Evolutionary conservation across 64 coral and sea anemone genomes (phyloP), one percentile per base, ranked within the genome.

Genomic region (Actinia equina): DNA sequence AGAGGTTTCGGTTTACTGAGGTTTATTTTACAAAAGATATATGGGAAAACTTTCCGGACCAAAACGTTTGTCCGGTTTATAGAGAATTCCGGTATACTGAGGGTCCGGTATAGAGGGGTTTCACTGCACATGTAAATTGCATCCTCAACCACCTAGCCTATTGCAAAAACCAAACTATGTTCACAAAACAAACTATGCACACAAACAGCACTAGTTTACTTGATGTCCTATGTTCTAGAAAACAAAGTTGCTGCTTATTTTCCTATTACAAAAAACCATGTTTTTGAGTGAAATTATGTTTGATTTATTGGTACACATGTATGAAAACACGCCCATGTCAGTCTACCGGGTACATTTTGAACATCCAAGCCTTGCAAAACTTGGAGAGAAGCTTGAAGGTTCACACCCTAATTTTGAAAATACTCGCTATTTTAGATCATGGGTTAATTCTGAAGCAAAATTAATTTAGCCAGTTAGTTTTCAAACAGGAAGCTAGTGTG

Each of bases 181-280:
- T 89, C 54, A 37, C 30, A 37, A 37, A 37, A 37, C 30, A 37
- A 37, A 37, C 30, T 37, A 58, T 92, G 86, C 86, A 92, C 91
- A 20, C 42, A 88, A 84, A 93, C 91, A 93, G 63, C 67, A 63
- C 71, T 88, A 60, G 71, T 52, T 79, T 93, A 93, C 70, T 88
- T 93, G 56, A 94, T 94, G 87, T 89, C 92, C 59, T 89, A 89
- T 94, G 92, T 93, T 22, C 87, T 87, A 89, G 87, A 89, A 82
- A 93, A 43, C 77, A 86, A 93, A 70, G 83, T 18, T 19, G 44
- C 87, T 70, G 30, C 88, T 59, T 94, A 94, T 30, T 89, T 89
- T 82, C 87, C 45, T 81, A 76, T 89, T 65, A 22, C 82, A 20
- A 93, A 86, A 89, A 89, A 89, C 78, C 83, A 89, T 83, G 77